Evolutionary conservation across 2,888 invertebrate genomes (phyloP).

Genomic region (Altica lythri): DNA sequence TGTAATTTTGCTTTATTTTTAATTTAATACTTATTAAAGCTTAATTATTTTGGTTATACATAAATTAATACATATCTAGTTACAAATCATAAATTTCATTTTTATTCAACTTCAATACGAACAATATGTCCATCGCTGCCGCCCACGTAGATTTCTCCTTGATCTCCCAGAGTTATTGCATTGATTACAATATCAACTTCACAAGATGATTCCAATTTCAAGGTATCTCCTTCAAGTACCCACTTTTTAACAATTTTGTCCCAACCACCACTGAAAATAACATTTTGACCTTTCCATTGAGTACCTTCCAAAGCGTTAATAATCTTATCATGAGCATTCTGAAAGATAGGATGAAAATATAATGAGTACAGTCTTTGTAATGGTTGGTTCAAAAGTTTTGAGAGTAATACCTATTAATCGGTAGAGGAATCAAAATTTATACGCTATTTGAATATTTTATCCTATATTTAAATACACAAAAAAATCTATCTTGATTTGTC

Average conservation of each 20-base stretch:
- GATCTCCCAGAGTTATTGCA: slow-evolving; percentile 43
- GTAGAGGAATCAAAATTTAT: no score
- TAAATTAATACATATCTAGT: no score
- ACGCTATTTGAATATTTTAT: no score
- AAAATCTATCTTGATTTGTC: no score
- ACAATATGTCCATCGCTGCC: slow-evolving; percentile 63
- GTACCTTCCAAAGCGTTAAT: slow-evolving; percentile 55
- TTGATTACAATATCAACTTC: slow-evolving; percentile 47
- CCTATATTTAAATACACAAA: no score
- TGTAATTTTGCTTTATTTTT: no score
- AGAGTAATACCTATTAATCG: no score
- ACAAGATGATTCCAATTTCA: slow-evolving; percentile 39
- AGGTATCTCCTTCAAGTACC: slow-evolving; percentile 46
- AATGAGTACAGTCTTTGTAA: no score
- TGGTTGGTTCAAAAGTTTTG: no score
- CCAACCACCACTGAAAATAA: slow-evolving; percentile 57
- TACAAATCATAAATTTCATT: no score
- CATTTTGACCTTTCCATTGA: slow-evolving; percentile 45
- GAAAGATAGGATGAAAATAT: slow-evolving; percentile 18
- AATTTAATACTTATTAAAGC: no score
- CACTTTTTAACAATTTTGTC: slow-evolving; percentile 59
- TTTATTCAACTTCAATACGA: slow-evolving; percentile 40
- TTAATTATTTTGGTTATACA: no score
- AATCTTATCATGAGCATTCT: slow-evolving; percentile 59
- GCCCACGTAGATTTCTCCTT: slow-evolving; percentile 59